Evolutionary conservation across 2,888 invertebrate species (phyloP), one percentile per base, ranked within the genome.

Genomic region (Cryptocephalus moraei): DNA sequence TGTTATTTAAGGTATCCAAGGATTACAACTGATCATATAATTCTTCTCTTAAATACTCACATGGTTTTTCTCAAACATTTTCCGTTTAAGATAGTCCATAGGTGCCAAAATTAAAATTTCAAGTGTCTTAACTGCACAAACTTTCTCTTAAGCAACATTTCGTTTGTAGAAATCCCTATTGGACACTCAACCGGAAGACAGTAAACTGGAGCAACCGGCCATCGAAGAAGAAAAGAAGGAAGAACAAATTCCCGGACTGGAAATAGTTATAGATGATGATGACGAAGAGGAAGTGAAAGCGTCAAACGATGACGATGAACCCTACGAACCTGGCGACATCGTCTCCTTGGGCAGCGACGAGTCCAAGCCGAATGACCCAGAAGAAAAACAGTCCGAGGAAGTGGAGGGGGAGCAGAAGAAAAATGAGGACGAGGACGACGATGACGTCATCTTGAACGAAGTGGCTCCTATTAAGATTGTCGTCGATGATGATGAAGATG

Each of bases 391-490:
- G 10, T 8, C 38, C 2, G 38, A 41, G 9, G 43, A 45, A 8
- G 50, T 52, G 12, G 63, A 62, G 13, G 64, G 63, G 8, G 22
- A 22, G 22, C 3, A 22, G 22, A 22, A 22, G 22, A 22, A 22
- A 6, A 22, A 22, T 4, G 22, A 22, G 6, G 66, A 75, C n/a
- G 80, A 75, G 9, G 81, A 80, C 8, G 81, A 81, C 51, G 82
- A 82, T 56, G 84, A 83, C 61, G 82, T 84, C 48, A 81, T 84
- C 44, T 76, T 83, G 55, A 79, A 82, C 54, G 76, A 82, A 50
- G 81, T 49, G 51, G 79, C 78, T 8, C 82, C 82, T 46, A 82
- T 79, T 53, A 73, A 79, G 52, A 80, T 80, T 46, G 73, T 78
- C 39, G 79, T 84, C 2, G 79, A 82, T 34, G 83, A 71, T 22